Base-by-base conservation (phyloP, 2,797 vertebrate species). In the Danio aesculapii region DNA sequence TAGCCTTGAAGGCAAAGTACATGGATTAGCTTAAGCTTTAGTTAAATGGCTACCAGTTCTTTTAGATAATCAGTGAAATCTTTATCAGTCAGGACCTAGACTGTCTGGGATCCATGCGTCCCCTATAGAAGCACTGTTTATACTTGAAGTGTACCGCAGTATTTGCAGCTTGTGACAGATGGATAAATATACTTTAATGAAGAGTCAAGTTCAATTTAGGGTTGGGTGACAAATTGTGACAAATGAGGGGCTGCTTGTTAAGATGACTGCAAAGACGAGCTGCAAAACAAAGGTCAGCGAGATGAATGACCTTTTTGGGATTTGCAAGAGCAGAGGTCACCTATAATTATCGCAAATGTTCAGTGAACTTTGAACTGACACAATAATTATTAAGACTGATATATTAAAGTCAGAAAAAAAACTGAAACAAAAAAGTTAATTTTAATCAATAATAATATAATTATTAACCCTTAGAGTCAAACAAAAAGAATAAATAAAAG, bases 21-120 rank as follows among this genome's bases (percentile, higher is more conserved):
- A 87, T 10, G 86, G 85, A 88, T 88, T 87, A 89, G 70, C 72
- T 43, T 84, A 87, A 84, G 82, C 87, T 91, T 87, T 89, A 87
- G 88, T 82, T 70, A 86, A 90, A 74, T 79, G 86, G 85, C 81
- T 87, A 86, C 86, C 79, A 85, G 81, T 87, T 53, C 80, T 85
- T 78, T 82, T 85, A 86, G 43, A 69, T 74, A 47, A 49, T 63
- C 66, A 76, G 86, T 85, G 79, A 84, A 62, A 85, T 74, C 50
- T 61, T 66, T 71, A 59, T 78, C 64, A 57, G 70, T 39, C 70
- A 71, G 76, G 44, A 44, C 59, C 19, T 63, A 61, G 77, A 78
- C 46, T 62, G 70, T 75, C 70, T 53, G 64, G 71, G 52, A 63
- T 43, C 11, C 21, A 39, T 52, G 41, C 41, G 64, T 44, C 55